Evolutionary conservation across 2,888 invertebrate species (phyloP), one percentile per base, ranked within the genome.

Genomic region (Aethes cnicana): DNA sequence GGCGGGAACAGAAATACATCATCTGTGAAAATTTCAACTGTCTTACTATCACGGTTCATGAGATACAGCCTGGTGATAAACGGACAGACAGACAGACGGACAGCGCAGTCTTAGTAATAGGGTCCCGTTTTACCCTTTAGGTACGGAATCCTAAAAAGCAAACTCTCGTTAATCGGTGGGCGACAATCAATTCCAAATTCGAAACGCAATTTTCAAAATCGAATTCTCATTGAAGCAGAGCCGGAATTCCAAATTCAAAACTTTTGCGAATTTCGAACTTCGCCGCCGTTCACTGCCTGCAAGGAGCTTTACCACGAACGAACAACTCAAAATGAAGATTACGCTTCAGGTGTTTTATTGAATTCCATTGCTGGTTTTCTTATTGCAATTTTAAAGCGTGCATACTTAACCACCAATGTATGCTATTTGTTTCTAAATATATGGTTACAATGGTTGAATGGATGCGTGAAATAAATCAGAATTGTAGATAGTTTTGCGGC

Each of bases 261-360:
- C 47, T 47, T 46, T 46, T 47, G 36, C 26, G 26, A 47, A 28
- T 36, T 47, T 21, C 36, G 20, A 39, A 39, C 39, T 39, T 39
- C 11, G 39, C 39, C 5, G 23, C 25, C 39, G 25, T 39, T 39
- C 39, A 17, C 23, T 26, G 9, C 16, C 5, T 25, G 39, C 39
- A 25, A 17, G 14, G 14, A 35, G 16, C 9, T 32, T 12, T 30
- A 42, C 42, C 20, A 26, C 3, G 23, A 26, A 14, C 8, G 6
- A 8, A 28, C 9, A 2, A 12, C n/a, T 8, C 12, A 1, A 8
- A 11, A 32, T 11, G 16, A 3, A n/a, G 8, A 32, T 23, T 1
- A 1, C 17, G 16, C 7, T 17, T 16, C 4, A n/a, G 17, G 2
- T 6, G 4, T 14, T 3, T 7, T 16, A 4, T n/a, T 6, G 3